These are phyloP conservation scores for Caenorhabditis imperialis DNA, from an alignment of 2,888 invertebrate genomes.

Conservation along the genomic window DNA sequence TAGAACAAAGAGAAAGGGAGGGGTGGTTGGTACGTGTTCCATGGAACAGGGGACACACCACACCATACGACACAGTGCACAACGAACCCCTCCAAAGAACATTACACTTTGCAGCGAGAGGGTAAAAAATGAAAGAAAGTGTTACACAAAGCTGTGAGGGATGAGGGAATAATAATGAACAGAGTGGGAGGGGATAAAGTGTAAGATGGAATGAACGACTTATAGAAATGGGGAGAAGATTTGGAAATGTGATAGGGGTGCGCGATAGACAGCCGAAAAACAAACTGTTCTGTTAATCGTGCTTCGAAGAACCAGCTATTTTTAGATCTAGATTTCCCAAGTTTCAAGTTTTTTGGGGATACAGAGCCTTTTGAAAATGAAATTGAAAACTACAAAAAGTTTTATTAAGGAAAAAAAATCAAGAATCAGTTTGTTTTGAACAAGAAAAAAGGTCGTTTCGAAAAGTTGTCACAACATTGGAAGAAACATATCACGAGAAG, in stretches of 20 bases:
- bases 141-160: constrained; percentile 21
- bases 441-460: constrained; percentile 30
- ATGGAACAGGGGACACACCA: not conserved
- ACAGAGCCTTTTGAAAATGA: too few relatives aligned
- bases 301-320: not conserved
- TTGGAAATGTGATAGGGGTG: constrained; percentile 40
- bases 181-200: constrained; percentile 8
- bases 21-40: not conserved
- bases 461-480: constrained; percentile 45
- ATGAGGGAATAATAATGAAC: constrained; percentile 7
- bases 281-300: constrained; percentile 33
- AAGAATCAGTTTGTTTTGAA: not conserved
- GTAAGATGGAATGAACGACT: not conserved
- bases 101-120: not conserved
- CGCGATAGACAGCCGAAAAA: constrained; percentile 21
- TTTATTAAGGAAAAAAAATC: too few relatives aligned
- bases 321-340: too few relatives aligned
- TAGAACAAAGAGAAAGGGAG: not conserved
- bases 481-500: constrained; percentile 42
- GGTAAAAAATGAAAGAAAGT: constrained; percentile 24
- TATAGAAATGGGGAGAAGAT: constrained; percentile 7
- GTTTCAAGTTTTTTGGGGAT: too few relatives aligned
- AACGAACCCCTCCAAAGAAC: not conserved
- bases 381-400: too few relatives aligned
- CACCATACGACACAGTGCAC: constrained; percentile 24